Base-by-base conservation (phyloP, 2,113 vertebrate species). In the Bujurquina vittata region DNA sequence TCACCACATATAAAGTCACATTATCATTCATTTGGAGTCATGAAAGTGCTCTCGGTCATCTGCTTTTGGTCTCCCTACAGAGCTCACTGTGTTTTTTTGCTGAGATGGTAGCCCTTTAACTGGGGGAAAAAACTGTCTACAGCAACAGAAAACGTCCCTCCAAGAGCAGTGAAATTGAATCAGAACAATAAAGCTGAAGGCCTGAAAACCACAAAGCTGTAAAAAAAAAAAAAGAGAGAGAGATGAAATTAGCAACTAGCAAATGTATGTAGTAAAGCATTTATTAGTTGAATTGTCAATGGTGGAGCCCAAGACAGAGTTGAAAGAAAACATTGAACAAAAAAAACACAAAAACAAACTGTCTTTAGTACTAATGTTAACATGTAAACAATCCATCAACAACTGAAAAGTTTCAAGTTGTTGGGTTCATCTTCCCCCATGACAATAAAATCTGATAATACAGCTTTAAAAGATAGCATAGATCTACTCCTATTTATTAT, bases 191-290 rank as follows among this genome's bases (percentile, higher is more conserved):
- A 72, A 54, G 67, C 67, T 72, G 0, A 54, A 72, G 49, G 43
- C 43, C 26, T 72, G 65, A 11, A 72, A 72, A 33, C 10, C 26
- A 72, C 33, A 52, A 31, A 7, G 26, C 65, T 52, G 23, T 46
- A 52, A 1, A 46, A 69, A 29, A 0, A 22, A 69, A 23, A 49
- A 23, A 31, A 26, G 18, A 0, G 22, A 69, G 23, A 49, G 23
- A 31, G 43, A 59, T 5, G 12, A 37, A 37, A 18, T 60, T 29
- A 60, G 9, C 2, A 60, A 46, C 26, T 9, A n/a, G 7, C 18
- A 65, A 67, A 20, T 67, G 22, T 56, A 79, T 4, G 6, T 7
- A 67, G 1, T 67, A 22, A 52, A 79, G 31, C 17, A 40, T 63
- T 43, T 59, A 26, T 37, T 40, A 59, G 15, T 2, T 76, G 14